phyloP scores from a whole-genome alignment of 1,140 invertebrate species.

The Nasonia longicornis region DNA sequence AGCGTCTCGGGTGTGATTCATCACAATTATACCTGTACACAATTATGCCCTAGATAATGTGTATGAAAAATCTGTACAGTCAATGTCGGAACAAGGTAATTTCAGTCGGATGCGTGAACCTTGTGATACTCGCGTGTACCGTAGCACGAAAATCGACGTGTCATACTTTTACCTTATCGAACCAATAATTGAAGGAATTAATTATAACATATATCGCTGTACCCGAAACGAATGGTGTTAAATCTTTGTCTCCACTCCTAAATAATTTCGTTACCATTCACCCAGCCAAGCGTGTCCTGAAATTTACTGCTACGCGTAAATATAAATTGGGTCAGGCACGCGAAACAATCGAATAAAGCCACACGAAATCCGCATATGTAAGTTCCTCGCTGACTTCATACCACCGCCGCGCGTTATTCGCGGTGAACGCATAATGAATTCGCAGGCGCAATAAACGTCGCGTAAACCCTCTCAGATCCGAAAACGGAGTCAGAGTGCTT shows the following conservation, averaged over 20 bases:
- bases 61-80: background rate
- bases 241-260: background rate
- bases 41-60: conserved; percentile 18
- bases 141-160: too few species aligned
- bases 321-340: background rate
- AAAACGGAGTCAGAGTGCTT: conserved; percentile 41
- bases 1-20: background rate
- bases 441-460: background rate
- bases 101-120: background rate
- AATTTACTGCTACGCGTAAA: background rate
- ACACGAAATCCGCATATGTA: background rate
- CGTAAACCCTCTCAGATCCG: background rate
- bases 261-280: background rate
- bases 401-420: background rate
- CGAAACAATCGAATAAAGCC: conserved; percentile 8
- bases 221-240: background rate
- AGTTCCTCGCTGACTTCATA: background rate
- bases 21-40: conserved; percentile 19
- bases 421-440: background rate
- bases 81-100: background rate
- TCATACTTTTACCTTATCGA: too few species aligned
- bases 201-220: background rate
- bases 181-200: background rate
- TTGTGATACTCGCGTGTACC: too few species aligned
- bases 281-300: background rate